These are phyloP conservation scores for Ibycter americanus DNA, from an alignment of 2,797 vertebrate genomes.

Conservation along the genomic window DNA sequence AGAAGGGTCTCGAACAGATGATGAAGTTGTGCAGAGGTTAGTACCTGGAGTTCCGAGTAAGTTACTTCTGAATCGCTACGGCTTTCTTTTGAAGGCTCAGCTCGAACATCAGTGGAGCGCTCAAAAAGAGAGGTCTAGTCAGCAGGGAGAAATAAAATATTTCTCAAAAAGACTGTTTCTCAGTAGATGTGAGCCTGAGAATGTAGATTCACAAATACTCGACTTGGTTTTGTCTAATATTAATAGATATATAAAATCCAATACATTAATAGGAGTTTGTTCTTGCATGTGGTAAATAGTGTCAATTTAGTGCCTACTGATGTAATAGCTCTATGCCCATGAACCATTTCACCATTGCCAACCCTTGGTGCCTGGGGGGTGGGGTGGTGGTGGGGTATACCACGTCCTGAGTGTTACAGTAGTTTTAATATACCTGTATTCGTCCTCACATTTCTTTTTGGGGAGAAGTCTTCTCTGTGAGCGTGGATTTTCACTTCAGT, in stretches of 20 bases:
- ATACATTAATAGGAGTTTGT: fast-evolving
- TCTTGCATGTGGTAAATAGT: neutral
- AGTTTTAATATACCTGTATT: neutral
- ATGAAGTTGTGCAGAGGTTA: conserved; percentile 95
- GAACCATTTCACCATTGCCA: fast-evolving
- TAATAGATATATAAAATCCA: fast-evolving
- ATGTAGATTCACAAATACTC: neutral
- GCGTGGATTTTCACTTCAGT: neutral
- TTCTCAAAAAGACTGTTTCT: fast-evolving
- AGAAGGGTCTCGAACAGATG: conserved; percentile 95
- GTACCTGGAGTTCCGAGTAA: neutral
- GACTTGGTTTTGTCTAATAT: fast-evolving
- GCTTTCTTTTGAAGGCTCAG: fast-evolving
- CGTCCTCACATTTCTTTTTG: neutral
- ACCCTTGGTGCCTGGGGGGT: no score
- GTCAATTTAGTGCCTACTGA: neutral
- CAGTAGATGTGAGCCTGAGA: fast-evolving
- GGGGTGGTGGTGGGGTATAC: neutral
- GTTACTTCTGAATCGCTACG: fast-evolving
- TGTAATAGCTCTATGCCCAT: neutral
- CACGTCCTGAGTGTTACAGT: neutral
- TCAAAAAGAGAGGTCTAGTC: neutral
- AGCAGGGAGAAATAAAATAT: neutral
- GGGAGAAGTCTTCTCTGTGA: neutral
- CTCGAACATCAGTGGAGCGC: no score